phyloP scores from a whole-genome alignment of 2,888 invertebrate species.

The Craniophora ligustri region DNA sequence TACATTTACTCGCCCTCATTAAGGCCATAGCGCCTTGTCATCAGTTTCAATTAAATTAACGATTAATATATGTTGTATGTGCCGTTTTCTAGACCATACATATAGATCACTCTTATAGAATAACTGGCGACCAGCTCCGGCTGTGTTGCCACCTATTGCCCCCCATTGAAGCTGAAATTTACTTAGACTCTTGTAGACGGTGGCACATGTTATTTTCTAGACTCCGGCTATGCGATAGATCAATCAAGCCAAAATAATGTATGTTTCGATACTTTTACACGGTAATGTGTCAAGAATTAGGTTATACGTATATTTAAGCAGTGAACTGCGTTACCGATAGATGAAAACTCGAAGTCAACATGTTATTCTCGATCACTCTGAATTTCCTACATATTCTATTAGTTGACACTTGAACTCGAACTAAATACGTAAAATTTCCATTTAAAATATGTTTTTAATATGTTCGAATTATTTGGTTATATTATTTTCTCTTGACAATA shows the following conservation, averaged over 20 bases:
- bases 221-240: no score
- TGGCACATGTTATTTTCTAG: no score
- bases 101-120: not conserved
- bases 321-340: constrained; percentile 17
- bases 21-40: constrained; percentile 43
- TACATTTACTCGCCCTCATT: constrained; percentile 77
- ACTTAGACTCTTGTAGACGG: no score
- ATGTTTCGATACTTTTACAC: no score
- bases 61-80: constrained; percentile 1
- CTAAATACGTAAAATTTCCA: constrained; percentile 73
- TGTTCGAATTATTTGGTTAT: no score
- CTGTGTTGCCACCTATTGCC: no score
- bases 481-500: no score
- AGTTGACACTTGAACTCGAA: constrained; percentile 72
- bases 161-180: no score
- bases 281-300: constrained; percentile 22
- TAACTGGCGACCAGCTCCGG: no score
- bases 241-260: no score
- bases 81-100: not conserved
- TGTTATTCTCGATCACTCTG: constrained; percentile 62
- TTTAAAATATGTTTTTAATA: no score
- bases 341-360: constrained; percentile 20
- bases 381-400: constrained; percentile 70
- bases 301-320: constrained; percentile 42
- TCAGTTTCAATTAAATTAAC: constrained; percentile 16